Evolutionary conservation across 2,888 invertebrate species (phyloP).

Genomic region (Choreutis nemorana): DNA sequence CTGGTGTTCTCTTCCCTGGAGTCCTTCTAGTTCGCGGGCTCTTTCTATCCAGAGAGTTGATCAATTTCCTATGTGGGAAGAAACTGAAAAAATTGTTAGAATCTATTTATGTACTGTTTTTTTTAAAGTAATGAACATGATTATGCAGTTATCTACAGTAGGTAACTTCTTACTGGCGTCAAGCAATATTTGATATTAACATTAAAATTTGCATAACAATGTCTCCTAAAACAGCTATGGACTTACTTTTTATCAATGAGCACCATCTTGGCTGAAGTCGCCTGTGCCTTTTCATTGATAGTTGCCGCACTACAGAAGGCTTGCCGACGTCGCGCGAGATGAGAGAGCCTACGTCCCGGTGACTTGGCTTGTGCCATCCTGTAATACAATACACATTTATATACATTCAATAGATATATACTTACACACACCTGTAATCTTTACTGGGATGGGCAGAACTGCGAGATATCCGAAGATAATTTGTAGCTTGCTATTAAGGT

Average conservation of each 20-base stretch:
- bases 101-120: too few species aligned
- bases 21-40: constrained; percentile 55
- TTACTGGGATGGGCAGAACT: too few species aligned
- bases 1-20: constrained; percentile 41
- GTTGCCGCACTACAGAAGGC: constrained; percentile 76
- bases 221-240: too few species aligned
- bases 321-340: constrained; percentile 77
- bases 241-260: constrained; percentile 73
- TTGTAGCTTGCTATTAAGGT: too few species aligned
- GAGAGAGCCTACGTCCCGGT: constrained; percentile 79
- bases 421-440: neutral
- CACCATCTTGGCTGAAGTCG: constrained; percentile 63
- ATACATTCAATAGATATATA: neutral
- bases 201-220: too few species aligned
- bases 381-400: constrained; percentile 7
- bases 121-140: too few species aligned
- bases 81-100: constrained; percentile 41
- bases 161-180: too few species aligned
- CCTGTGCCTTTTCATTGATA: constrained; percentile 46
- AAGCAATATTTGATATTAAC: too few species aligned
- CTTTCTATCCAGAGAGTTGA: constrained; percentile 42
- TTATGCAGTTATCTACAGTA: too few species aligned
- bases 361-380: constrained; percentile 67
- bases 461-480: too few species aligned
- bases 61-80: constrained; percentile 59